Conservation (phyloP, 2,113 vertebrate genomes). For the Camelus bactrianus region DNA sequence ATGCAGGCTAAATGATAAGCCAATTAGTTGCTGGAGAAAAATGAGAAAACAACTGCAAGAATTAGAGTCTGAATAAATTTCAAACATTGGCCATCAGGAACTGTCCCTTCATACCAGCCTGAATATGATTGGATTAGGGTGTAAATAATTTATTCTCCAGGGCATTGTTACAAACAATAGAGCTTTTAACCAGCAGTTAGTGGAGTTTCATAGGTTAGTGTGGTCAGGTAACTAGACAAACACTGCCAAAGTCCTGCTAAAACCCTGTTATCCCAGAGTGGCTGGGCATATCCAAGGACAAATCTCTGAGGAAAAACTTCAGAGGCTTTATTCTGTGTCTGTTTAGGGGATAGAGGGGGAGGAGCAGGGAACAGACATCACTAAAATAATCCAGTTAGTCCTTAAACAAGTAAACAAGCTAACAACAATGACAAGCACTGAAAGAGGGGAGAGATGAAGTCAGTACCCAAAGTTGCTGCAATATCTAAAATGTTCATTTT, state of each 20-base stretch:
- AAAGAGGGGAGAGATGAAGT: not conserved
- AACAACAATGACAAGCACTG: not conserved
- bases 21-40: conserved; percentile 4
- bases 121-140: not conserved
- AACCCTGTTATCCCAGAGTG: not conserved
- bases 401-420: not conserved
- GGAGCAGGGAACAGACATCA: not conserved
- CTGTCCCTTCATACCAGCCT: not conserved
- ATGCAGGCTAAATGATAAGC: not conserved
- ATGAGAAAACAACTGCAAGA: not conserved
- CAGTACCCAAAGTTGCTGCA: not conserved
- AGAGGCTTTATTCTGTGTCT: not conserved
- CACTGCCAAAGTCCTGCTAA: not conserved
- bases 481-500: not conserved
- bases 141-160: not conserved
- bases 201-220: not conserved
- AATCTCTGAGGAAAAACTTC: not conserved
- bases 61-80: not conserved
- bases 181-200: not conserved
- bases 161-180: not conserved
- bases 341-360: too few species aligned
- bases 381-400: not conserved
- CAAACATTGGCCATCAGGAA: not conserved
- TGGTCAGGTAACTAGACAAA: not conserved
- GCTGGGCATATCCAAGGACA: not conserved